Base-by-base conservation (phyloP, 1,140 invertebrate species). In the Galleria mellonella region DNA sequence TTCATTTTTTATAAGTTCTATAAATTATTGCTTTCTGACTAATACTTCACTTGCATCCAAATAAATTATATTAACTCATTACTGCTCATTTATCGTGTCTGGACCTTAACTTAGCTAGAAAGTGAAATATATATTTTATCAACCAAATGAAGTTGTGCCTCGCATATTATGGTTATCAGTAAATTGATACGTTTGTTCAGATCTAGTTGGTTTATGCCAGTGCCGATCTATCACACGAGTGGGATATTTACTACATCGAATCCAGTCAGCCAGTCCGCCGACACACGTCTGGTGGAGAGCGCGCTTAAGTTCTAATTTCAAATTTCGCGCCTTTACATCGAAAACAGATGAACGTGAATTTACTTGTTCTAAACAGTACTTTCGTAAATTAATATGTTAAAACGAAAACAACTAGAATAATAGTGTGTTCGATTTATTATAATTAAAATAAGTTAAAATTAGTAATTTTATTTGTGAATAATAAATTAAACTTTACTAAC, bases 131-230 rank as follows among this genome's bases (percentile, higher is more conserved):
- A 10, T 28, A 41, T 52, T 23, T 23, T 72, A 45, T 59, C 71
- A 62, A 51, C 62, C 50, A 48, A 31, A 44, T 51, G 29, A 39
- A 51, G 48, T 62, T 49, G 69, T 54, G 48, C 49, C 40, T 5
- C 9, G 17, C 6, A 6, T 23, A 23, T 3, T 23, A 23, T 3
- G 17, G 17, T 6, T 23, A 23, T 56, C 38, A 41, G 39, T 56
- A 55, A 49, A 54, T 56, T 51, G 32, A 57, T 44, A 48, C 53
- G 52, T 56, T 55, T 48, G 56, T 62, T 76, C 50, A 43, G 55
- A 76, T 72, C 78, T 49, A 62, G 72, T 72, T 61, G 72, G 77
- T 48, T 82, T 66, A 72, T 66, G 65, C 72, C 62, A 67, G 77
- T 70, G 62, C 66, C 63, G 70, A 71, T 65, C 70, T 49, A 68